Base-by-base conservation (phyloP, 1,140 invertebrate species). In the Lepidurus apus region DNA sequence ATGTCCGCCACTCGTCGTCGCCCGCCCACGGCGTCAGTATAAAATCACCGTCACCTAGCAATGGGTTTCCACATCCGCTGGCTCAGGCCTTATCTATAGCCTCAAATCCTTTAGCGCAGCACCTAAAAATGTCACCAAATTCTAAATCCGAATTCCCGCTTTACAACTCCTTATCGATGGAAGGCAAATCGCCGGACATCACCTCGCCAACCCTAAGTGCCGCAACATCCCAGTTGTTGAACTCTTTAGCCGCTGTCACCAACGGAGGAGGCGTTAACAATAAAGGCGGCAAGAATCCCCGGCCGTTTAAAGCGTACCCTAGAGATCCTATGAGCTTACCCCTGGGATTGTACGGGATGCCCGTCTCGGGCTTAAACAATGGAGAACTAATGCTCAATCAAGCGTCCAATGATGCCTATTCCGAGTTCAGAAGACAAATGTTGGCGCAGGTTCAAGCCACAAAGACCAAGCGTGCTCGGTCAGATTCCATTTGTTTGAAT, bases 261-360 rank as follows among this genome's bases (percentile, higher is more conserved):
- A 73, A 80, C 65, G 73, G 79, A 6, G 73, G 75, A 21, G 13
- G 77, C 43, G 17, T 47, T 17, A 44, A 21, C 73, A 42, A 24
- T 9, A 76, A 76, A 73, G 74, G 80, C 8, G 73, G 43, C 75
- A 89, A 88, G 81, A 77, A 83, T 17, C 84, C 87, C 0, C 87
- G 90, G 43, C 91, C 88, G 2, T 92, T 93, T 79, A 84, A 79
- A 79, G 90, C 90, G 0, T 92, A 92, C 81, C 90, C 91, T 0
- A 89, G 90, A 78, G 89, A 92, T 82, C 89, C 91, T 0, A 80
- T 92, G 0, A 84, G 86, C 0, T 85, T 92, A 7, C 87, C 88
- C 0, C 83, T 88, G 0, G 84, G 84, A 5, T 65, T 83, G 42
- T 82, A 81, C 44, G 81, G 82, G 11, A 76, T 82, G 42, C 82